These are phyloP conservation scores for Propithecus coquereli DNA, from an alignment of 2,113 vertebrate species.

Conservation along the genomic window DNA sequence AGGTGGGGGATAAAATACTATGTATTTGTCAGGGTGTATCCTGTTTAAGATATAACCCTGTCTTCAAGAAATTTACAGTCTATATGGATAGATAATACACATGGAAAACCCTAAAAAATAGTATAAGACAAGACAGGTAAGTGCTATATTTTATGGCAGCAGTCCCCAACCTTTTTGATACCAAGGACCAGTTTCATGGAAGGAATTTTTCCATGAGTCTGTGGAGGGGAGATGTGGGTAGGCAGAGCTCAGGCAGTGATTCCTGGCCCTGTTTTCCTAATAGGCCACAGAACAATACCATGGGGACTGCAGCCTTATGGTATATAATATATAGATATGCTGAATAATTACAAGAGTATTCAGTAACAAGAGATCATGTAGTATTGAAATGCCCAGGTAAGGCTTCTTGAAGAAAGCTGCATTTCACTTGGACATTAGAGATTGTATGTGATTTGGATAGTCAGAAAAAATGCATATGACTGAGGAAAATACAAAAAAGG, in stretches of 20 bases:
- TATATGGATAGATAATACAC: not conserved
- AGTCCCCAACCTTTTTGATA: too few relatives aligned
- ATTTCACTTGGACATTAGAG: not conserved
- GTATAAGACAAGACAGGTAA: not conserved
- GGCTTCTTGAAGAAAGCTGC: not conserved
- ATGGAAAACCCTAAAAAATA: not conserved
- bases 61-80: constrained; percentile 7
- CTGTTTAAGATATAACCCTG: not conserved
- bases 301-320: not conserved
- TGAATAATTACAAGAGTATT: not conserved
- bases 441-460: not conserved
- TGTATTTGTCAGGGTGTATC: not conserved
- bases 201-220: too few relatives aligned
- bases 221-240: too few relatives aligned
- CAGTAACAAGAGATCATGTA: not conserved
- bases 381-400: not conserved
- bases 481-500: not conserved
- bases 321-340: not conserved
- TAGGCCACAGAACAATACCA: too few relatives aligned
- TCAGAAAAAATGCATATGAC: not conserved
- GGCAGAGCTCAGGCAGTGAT: too few relatives aligned
- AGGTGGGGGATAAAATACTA: not conserved
- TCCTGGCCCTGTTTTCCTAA: too few relatives aligned
- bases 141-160: not conserved
- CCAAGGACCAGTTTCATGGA: too few relatives aligned